phyloP scores from a whole-genome alignment of 1,140 invertebrate species.

The Acyrthosiphon pisum region DNA sequence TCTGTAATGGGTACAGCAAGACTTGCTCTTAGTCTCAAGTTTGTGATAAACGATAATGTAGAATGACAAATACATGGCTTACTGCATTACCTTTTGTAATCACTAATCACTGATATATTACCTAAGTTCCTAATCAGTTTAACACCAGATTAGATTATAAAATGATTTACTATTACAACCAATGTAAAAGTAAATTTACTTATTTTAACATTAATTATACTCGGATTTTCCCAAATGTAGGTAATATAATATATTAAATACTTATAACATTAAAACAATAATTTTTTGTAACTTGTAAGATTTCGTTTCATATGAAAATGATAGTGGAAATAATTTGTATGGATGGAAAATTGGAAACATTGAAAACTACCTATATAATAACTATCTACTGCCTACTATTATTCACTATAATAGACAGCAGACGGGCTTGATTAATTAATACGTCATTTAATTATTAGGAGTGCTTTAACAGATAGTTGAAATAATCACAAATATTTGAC shows the following conservation, averaged over 20 bases:
- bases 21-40: too few species aligned
- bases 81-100: not conserved
- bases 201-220: not conserved
- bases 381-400: not conserved
- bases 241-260: not conserved
- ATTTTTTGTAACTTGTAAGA: not conserved
- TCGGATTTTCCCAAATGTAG: not conserved
- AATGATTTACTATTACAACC: not conserved
- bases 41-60: not conserved
- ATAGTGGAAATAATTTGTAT: not conserved
- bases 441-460: not conserved
- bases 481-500: not conserved
- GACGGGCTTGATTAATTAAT: not conserved
- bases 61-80: not conserved
- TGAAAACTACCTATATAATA: not conserved
- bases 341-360: not conserved
- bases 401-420: not conserved
- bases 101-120: not conserved
- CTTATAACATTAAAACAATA: not conserved
- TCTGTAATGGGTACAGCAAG: not conserved
- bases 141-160: not conserved
- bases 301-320: not conserved
- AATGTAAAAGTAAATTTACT: not conserved
- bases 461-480: not conserved
- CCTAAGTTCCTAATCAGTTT: not conserved